Evolutionary conservation across 2,797 vertebrate species (phyloP), one percentile per base, ranked within the genome.

Genomic region (Lacerta bilineata): DNA sequence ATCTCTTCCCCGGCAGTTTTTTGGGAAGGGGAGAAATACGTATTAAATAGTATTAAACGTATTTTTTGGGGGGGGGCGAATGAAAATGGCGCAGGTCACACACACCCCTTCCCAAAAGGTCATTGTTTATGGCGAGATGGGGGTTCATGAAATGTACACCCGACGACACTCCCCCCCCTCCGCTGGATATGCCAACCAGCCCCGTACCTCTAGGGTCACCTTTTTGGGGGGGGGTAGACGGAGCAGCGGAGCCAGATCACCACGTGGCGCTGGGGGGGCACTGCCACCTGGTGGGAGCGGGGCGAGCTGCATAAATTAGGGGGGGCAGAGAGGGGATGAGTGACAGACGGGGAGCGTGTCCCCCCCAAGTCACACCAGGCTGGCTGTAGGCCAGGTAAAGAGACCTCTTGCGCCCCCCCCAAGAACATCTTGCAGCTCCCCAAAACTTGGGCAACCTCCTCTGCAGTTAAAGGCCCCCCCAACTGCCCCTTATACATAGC

Each of bases 211-310:
- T 23, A 64, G 17, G 61, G 61, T 5, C 61, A 55, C 50, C 3
- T 15, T 55, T 55, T 3, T 4, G 61, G 61, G 18, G 27, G 68
- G 3, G 29, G 5, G n/a, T 29, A 55, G 13, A 6, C 15, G 11
- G n/a, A 18, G 15, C 5, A 23, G 0, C 72, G 0, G 17, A 75
- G 36, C 72, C 72, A 36, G 13, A 36, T 87, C 33, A 39, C 77
- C 85, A 64, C 68, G 78, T 74, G 79, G 78, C 86, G 79, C 11
- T 17, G 66, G 64, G n/a, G 1, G 64, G 39, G 77, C 20, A 33
- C 86, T 64, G 86, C 69, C 86, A 23, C 79, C 79, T 87, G 69
- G 79, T 9, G 78, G 78, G 17, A 46, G 6, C 17, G 23, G 17
- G 77, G n/a, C 36, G 85, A 13, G 78, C 25, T 13, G 66, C 66